Percentiles rank a stretch among this genome's conserved stretches.
These are phyloP conservation scores for Stegana nigrithorax DNA, from an alignment of 2,888 invertebrate genomes.

Conservation along the genomic window DNA sequence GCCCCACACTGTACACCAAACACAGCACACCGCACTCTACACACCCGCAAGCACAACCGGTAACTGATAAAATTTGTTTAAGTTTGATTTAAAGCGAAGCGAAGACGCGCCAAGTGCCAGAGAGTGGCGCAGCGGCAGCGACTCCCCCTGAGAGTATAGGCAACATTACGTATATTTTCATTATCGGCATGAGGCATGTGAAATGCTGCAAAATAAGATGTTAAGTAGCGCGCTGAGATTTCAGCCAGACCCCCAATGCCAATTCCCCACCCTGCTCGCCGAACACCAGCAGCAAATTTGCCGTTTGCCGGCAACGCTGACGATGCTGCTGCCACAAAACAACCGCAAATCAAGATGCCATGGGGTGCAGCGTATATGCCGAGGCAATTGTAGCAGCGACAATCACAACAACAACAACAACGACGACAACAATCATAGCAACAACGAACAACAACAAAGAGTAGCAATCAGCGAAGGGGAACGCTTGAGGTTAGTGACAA, in stretches of 20 bases:
- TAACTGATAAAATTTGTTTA: background rate
- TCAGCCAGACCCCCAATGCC: conserved; percentile 25
- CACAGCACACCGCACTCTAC: background rate
- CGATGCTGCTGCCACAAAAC: background rate
- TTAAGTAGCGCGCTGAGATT: conserved; percentile 40
- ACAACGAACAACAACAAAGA: too few species aligned
- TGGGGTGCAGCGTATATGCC: too few species aligned
- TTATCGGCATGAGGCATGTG: conserved; percentile 39
- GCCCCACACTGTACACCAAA: background rate
- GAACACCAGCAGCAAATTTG: background rate
- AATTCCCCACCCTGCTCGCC: conserved; percentile 23
- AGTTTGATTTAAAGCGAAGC: background rate
- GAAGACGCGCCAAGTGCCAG: too few species aligned
- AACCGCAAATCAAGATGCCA: too few species aligned
- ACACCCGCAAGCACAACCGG: background rate
- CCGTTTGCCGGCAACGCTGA: background rate
- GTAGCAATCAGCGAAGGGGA: background rate
- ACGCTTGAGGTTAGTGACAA: background rate
- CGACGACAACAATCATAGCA: background rate
- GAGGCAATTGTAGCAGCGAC: too few species aligned
- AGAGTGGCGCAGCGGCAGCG: conserved; percentile 32
- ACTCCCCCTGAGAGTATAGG: conserved; percentile 41
- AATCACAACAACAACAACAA: background rate
- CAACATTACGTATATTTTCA: conserved; percentile 42
- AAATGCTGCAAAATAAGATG: conserved; percentile 47